phyloP scores from a whole-genome alignment of 2,797 vertebrate species.

The Cheirogaleus major region DNA sequence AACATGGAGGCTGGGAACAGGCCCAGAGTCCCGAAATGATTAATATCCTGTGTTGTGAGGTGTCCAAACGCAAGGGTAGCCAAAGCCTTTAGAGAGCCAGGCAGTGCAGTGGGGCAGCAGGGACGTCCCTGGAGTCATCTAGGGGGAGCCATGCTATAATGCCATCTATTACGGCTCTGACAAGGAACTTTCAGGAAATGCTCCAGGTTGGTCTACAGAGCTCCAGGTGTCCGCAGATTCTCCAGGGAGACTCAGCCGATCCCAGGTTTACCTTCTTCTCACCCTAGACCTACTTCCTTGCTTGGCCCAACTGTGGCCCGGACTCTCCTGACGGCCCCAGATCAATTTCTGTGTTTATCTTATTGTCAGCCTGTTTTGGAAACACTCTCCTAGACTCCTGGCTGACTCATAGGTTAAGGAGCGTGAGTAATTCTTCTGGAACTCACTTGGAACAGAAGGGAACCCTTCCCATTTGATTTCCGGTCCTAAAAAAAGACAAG shows the following conservation, averaged over 20 bases:
- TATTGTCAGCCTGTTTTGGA: constrained; percentile 80
- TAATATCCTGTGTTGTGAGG: constrained; percentile 58
- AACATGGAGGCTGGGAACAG: constrained; percentile 59
- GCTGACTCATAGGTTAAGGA: constrained; percentile 85
- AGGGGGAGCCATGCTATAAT: not conserved
- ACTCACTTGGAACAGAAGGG: constrained; percentile 80
- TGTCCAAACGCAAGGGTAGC: constrained; percentile 22
- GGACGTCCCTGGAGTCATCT: not conserved
- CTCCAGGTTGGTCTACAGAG: not conserved
- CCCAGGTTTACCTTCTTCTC: not conserved
- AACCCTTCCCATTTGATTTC: constrained; percentile 86
- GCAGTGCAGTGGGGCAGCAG: not conserved
- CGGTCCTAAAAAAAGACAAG: constrained; percentile 84
- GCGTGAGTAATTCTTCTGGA: constrained; percentile 84
- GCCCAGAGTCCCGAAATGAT: constrained; percentile 61
- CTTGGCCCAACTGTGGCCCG: not conserved
- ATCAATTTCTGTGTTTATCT: constrained; percentile 77
- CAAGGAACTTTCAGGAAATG: constrained; percentile 39
- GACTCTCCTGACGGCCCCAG: constrained; percentile 4
- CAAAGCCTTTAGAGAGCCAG: not conserved
- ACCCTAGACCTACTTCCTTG: not conserved
- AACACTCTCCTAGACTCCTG: constrained; percentile 83
- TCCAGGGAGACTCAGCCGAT: not conserved
- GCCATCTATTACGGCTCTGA: not conserved
- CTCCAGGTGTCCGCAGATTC: rapidly evolving